Percentiles rank a stretch among this genome's conserved stretches.
phyloP scores from a whole-genome alignment of 2,113 vertebrate species.

The Excalfactoria chinensis region DNA sequence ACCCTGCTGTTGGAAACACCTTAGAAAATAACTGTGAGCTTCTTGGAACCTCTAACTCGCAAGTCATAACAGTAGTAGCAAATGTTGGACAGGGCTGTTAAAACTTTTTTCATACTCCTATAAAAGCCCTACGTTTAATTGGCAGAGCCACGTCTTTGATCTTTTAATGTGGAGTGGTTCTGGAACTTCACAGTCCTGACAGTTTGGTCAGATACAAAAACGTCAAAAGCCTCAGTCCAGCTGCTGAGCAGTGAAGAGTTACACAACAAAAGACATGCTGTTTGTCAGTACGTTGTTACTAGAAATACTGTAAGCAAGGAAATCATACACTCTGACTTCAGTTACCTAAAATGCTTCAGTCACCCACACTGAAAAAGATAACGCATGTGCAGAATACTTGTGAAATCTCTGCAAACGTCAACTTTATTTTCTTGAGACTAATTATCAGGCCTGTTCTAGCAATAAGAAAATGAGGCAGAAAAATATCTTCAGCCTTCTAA shows the following conservation, averaged over 20 bases:
- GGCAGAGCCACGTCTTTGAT: not conserved
- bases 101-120: not conserved
- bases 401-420: not conserved
- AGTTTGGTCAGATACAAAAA: not conserved
- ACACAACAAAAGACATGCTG: not conserved
- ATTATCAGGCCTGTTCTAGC: not conserved
- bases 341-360: accelerated
- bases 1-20: not conserved
- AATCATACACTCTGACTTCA: not conserved
- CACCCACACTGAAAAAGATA: not conserved
- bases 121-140: not conserved
- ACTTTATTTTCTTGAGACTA: not conserved
- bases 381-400: not conserved
- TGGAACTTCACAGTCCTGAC: not conserved
- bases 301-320: not conserved
- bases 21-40: not conserved
- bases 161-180: not conserved
- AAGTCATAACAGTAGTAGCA: not conserved
- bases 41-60: not conserved
- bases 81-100: not conserved
- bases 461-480: not conserved
- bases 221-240: not conserved
- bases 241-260: not conserved
- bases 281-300: not conserved
- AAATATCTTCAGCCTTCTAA: not conserved